phyloP scores from a whole-genome alignment of 2,888 invertebrate species.

The Ommatoiulus sabulosus region DNA sequence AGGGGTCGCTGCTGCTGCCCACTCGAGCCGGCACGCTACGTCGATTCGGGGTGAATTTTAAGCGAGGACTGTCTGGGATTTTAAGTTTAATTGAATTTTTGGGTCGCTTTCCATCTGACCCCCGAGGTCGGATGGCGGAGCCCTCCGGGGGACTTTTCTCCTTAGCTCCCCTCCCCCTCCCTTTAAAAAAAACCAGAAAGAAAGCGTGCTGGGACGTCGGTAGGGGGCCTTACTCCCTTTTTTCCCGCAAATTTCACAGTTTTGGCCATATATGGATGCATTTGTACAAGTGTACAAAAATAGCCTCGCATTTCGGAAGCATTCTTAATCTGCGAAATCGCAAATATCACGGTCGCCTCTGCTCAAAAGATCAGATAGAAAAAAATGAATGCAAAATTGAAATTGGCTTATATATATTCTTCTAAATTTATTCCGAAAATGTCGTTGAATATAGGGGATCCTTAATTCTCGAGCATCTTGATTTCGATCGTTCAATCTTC shows the following conservation, averaged over 20 bases:
- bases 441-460: too few species aligned
- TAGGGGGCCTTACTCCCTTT: neutral
- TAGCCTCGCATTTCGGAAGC: neutral
- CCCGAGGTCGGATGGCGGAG: neutral
- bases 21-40: too few species aligned
- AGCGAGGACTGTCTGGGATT: slow-evolving; percentile 27
- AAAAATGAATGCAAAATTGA: too few species aligned
- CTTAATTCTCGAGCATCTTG: too few species aligned
- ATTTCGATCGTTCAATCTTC: too few species aligned
- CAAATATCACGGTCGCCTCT: neutral
- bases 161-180: too few species aligned
- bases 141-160: neutral
- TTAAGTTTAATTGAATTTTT: neutral
- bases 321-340: neutral
- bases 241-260: neutral
- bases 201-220: neutral
- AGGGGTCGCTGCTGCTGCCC: neutral
- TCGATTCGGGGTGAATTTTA: neutral
- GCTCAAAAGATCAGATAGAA: too few species aligned
- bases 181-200: neutral
- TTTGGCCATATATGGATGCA: neutral
- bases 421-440: too few species aligned
- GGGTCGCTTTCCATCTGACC: neutral
- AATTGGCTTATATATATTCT: too few species aligned
- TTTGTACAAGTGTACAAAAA: neutral